phyloP scores from a whole-genome alignment of 2,888 invertebrate genomes.

The Dysmachus trigonus region DNA sequence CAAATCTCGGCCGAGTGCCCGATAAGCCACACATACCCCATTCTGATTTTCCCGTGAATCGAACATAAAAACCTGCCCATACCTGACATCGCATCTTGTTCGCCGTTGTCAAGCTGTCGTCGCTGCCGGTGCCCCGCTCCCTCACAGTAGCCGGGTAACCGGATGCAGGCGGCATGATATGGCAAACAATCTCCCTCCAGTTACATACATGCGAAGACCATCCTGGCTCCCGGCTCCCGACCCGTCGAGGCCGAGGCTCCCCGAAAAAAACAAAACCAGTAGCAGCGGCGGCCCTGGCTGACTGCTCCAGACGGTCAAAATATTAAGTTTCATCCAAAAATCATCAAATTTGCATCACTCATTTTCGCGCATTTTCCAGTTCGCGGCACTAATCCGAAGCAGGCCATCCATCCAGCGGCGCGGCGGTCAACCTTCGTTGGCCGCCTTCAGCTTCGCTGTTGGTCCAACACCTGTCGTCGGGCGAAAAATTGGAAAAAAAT shows the following conservation, averaged over 20 bases:
- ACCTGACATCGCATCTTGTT: background rate
- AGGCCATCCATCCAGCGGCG: background rate
- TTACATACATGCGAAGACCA: background rate
- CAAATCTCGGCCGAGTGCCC: background rate
- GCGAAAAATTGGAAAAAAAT: background rate
- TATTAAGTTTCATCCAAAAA: conserved; percentile 38
- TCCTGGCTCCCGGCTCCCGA: background rate
- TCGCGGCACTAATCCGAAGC: conserved; percentile 17
- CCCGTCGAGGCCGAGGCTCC: background rate
- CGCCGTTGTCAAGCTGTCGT: background rate
- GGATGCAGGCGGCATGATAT: conserved; percentile 25
- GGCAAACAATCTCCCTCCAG: conserved; percentile 7
- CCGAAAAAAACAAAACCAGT: conserved; percentile 15
- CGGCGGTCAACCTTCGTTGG: background rate
- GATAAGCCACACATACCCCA: background rate
- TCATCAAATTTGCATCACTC: conserved; percentile 31
- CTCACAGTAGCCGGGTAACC: conserved; percentile 14
- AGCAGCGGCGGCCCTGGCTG: background rate
- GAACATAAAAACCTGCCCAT: background rate
- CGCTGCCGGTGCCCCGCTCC: background rate
- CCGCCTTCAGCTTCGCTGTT: conserved; percentile 5
- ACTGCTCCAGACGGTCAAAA: conserved; percentile 32
- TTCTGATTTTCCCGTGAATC: background rate
- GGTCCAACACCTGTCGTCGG: conserved; percentile 29
- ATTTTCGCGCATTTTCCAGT: conserved; percentile 40